Evolutionary conservation across 23 tunicate genomes (phyloP).

Genomic region (Diplosoma virens): DNA sequence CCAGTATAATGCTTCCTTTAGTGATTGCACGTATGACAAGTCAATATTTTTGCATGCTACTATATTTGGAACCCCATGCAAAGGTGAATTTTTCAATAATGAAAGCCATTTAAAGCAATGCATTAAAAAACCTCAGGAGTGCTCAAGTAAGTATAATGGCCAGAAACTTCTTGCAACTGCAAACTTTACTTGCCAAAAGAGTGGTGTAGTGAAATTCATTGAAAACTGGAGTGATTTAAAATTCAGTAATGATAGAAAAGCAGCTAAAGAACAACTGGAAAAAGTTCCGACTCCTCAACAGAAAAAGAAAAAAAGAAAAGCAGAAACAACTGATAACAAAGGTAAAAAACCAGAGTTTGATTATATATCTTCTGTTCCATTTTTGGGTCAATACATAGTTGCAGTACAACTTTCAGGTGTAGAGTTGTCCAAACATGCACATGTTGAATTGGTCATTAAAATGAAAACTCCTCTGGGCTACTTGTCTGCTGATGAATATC

Average conservation of each 20-base stretch:
- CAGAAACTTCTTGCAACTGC: not conserved
- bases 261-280: not conserved
- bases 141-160: not conserved
- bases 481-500: constrained; percentile 95
- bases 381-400: constrained; percentile 15
- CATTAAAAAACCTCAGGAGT: not conserved
- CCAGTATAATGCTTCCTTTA: not conserved
- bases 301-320: not conserved
- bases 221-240: not conserved
- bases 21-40: not conserved
- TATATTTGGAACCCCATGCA: constrained; percentile 15
- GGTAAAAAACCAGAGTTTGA: not conserved
- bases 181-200: not conserved
- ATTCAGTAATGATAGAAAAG: not conserved
- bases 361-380: not conserved
- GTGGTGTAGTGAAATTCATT: not conserved
- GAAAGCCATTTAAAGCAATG: not conserved
- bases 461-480: constrained; percentile 73
- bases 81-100: constrained; percentile 6
- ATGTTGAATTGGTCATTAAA: constrained; percentile 35
- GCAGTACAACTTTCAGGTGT: not conserved
- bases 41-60: not conserved
- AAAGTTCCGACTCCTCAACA: not conserved
- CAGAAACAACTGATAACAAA: not conserved
- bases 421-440: not conserved